phyloP scores from a whole-genome alignment of 1,140 invertebrate species.

The Drosophila elegans region DNA sequence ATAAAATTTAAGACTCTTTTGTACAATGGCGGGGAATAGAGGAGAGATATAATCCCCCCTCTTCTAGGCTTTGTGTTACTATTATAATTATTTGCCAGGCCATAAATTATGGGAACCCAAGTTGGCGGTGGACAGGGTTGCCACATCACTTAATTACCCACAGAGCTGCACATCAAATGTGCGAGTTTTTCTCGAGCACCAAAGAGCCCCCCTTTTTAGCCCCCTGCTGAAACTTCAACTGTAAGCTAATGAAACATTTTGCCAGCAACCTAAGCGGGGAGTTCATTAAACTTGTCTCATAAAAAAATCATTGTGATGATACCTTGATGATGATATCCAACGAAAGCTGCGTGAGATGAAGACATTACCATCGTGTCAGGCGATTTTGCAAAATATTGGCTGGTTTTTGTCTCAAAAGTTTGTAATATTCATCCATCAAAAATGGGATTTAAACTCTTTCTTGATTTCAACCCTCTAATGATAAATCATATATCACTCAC shows the following conservation, averaged over 20 bases:
- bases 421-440: neutral
- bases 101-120: conserved; percentile 76
- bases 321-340: conserved; percentile 26
- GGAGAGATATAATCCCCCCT: conserved; percentile 3
- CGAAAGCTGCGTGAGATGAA: conserved; percentile 35
- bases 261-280: conserved; percentile 46
- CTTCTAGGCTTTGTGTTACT: conserved; percentile 71
- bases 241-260: conserved; percentile 68
- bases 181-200: conserved; percentile 25
- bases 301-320: conserved; percentile 49
- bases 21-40: conserved; percentile 31
- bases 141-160: conserved; percentile 78
- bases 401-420: conserved; percentile 16
- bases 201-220: neutral
- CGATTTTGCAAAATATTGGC: conserved; percentile 2
- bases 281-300: conserved; percentile 72
- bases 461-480: too few relatives aligned
- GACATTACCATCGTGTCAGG: conserved; percentile 22
- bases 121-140: conserved; percentile 48
- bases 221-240: neutral
- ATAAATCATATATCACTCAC: conserved; percentile 10
- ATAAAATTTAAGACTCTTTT: conserved; percentile 81
- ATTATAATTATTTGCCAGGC: conserved; percentile 77
- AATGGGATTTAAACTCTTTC: neutral
- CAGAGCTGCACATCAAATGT: conserved; percentile 58